Evolutionary conservation across 2,888 invertebrate species (phyloP), one percentile per base, ranked within the genome.

Genomic region (Selenia dentaria): DNA sequence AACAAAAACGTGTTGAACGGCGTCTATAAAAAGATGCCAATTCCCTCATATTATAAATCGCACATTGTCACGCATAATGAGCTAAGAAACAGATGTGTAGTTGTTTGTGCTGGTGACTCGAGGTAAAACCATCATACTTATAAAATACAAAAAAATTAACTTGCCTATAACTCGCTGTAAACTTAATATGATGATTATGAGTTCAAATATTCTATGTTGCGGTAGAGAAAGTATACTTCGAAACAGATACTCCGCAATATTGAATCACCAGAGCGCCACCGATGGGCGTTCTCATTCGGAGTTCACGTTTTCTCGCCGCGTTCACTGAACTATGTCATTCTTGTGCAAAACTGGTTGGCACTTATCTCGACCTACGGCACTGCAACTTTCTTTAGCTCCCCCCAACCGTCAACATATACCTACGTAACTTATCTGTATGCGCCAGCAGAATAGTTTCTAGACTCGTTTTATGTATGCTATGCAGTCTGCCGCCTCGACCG

Each of bases 341-440:
- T 64, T 61, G 62, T 60, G 54, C 61, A 67, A 62, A 59, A 52
- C 54, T 54, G 47, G 53, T 57, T 55, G 45, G 48, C 61, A 59
- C 66, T 67, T 59, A 57, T 70, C 74, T 80, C 79, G 84, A 83
- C 83, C 83, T 83, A 84, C 74, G 67, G 76, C 77, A 83, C 79
- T 77, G 70, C 63, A 72, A 78, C 83, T 84, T 83, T 83, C 83
- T 83, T 83, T 79, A 77, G 71, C 74, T 64, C 70, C 57, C 47
- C 49, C 54, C 45, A 16, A 27, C 52, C 52, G 27, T 12, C 37
- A 55, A 51, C 46, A 20, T 54, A 44, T n/a, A n/a, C n/a, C n/a
- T n/a, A n/a, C n/a, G n/a, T n/a, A n/a, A n/a, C 37, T 25, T 53
- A 29, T 41, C 45, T 51, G 47, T 54, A 57, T 55, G 51, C 55